These are phyloP conservation scores for Drosophila chauvacae DNA, from an alignment of 1,140 invertebrate genomes.

Conservation along the genomic window DNA sequence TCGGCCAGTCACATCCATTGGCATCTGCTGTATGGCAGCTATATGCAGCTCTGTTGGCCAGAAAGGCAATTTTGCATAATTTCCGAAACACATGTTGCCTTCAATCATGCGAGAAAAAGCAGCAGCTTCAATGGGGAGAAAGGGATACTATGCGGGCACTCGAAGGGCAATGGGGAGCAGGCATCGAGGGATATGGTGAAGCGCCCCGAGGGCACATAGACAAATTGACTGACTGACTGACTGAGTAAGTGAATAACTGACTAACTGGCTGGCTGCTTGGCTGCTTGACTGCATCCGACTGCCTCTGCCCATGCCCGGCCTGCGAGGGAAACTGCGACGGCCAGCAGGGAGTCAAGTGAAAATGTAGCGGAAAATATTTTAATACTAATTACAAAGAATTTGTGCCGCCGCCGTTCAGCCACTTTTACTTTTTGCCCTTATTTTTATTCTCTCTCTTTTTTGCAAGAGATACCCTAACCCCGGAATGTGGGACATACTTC, in stretches of 20 bases:
- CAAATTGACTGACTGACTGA: slow-evolving; percentile 81
- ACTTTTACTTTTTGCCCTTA: slow-evolving; percentile 65
- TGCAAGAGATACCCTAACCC: not conserved
- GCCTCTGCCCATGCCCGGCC: slow-evolving; percentile 16
- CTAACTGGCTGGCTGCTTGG: slow-evolving; percentile 34
- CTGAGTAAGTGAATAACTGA: slow-evolving; percentile 54
- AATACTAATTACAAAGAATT: slow-evolving; percentile 84
- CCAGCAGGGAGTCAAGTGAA: slow-evolving; percentile 75
- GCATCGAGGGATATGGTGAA: slow-evolving; percentile 21
- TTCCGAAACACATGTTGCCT: slow-evolving; percentile 84
- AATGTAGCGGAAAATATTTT: slow-evolving; percentile 83
- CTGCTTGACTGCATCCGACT: slow-evolving; percentile 43
- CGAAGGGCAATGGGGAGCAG: slow-evolving; percentile 1
- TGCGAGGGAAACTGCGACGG: slow-evolving; percentile 28
- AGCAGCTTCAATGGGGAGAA: slow-evolving; percentile 39
- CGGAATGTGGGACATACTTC: not conserved
- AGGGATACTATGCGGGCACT: slow-evolving; percentile 16
- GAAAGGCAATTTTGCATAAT: slow-evolving; percentile 82
- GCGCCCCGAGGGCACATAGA: slow-evolving; percentile 72
- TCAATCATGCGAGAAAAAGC: slow-evolving; percentile 77
- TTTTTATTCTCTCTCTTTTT: not conserved
- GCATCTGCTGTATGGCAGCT: slow-evolving; percentile 39
- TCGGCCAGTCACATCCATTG: slow-evolving; percentile 59
- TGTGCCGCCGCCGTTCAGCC: slow-evolving; percentile 71
- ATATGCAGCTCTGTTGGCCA: slow-evolving; percentile 46